Evolutionary conservation across 2,113 vertebrate genomes (phyloP), one percentile per base, ranked within the genome.

Genomic region (Myotis brandtii): DNA sequence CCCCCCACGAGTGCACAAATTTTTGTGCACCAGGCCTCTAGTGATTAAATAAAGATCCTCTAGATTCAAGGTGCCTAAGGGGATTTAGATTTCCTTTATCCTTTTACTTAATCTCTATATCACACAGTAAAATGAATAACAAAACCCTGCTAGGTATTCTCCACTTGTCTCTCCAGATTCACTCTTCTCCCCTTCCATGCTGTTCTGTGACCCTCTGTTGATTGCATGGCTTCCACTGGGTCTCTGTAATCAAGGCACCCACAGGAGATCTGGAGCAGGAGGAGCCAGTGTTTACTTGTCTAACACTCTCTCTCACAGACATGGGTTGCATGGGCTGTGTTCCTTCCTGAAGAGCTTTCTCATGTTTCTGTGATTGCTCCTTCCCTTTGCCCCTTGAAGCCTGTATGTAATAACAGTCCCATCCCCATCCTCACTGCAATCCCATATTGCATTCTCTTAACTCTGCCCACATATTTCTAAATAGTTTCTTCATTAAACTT

Each of bases 311-410:
- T 10, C 30, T 30, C 10, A 2, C 25, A 20, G 32, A 4, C 8
- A 16, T 6, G 23, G 5, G 14, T 52, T 34, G 1, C 16, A 48
- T 1, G 10, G n/a, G 8, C 10, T 18, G 0, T 32, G 43, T 6
- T 69, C 5, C 9, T 92, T 12, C 13, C 0, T 72, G 27, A 10
- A 43, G 62, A 6, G 5, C 20, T 32, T 73, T 17, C 37, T 88
- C 8, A 6, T 70, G 17, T 7, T 52, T 89, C 43, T 59, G 34
- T 54, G 21, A 37, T 14, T 21, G 21, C 12, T 32, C 16, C 56
- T 64, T 59, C 11, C 0, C 34, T 14, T 16, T 69, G 30, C 0
- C 1, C 46, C 30, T 64, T 32, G 59, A 82, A 37, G 67, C 34
- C 67, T 64, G 12, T 30, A 89, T 13, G 46, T 27, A 37, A 17